Evolutionary conservation across 2,797 vertebrate genomes (phyloP), one percentile per base, ranked within the genome.

Genomic region (Paramormyrops hopkinsi): DNA sequence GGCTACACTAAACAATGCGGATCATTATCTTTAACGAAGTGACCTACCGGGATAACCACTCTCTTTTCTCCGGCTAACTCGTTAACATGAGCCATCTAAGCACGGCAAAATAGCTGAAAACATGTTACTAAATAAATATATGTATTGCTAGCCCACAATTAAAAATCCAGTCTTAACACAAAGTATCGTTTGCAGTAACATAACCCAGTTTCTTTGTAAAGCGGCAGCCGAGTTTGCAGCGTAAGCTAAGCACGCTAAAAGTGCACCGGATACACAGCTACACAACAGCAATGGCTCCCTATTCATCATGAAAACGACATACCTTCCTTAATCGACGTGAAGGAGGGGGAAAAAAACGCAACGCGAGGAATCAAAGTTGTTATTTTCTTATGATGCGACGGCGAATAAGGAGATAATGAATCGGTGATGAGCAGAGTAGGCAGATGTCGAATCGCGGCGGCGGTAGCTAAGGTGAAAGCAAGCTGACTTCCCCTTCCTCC

Each of bases 191-290:
- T 19, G 41, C 41, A 4, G 37, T 82, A 82, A 46, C 6, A 44
- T 9, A n/a, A 82, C n/a, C 37, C 19, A 8, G 37, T 19, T 46
- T n/a, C 76, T 82, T 44, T 44, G 37, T 82, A 46, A 82, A 37
- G 29, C 17, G 17, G 17, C 19, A 5, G 37, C 73, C 37, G 37
- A 44, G 73, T 79, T 79, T 44, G 73, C 73, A 79, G 29, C 19
- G 73, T 79, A 79, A 73, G 76, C 76, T 82, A 82, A 82, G 41
- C 76, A 46, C 7, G 76, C 76, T 82, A 82, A n/a, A 44, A 44
- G 41, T n/a, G 41, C 41, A 19, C 76, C 76, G 76, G 76, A 82
- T 82, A 33, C 41, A 41, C 2, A 82, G 76, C 76, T 46, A 46
- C 76, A 46, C 76, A 17, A 37, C 69, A 76, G 69, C 69, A 76